phyloP scores from a whole-genome alignment of 2,113 vertebrate species.

The Kobus ellipsiprymnus region DNA sequence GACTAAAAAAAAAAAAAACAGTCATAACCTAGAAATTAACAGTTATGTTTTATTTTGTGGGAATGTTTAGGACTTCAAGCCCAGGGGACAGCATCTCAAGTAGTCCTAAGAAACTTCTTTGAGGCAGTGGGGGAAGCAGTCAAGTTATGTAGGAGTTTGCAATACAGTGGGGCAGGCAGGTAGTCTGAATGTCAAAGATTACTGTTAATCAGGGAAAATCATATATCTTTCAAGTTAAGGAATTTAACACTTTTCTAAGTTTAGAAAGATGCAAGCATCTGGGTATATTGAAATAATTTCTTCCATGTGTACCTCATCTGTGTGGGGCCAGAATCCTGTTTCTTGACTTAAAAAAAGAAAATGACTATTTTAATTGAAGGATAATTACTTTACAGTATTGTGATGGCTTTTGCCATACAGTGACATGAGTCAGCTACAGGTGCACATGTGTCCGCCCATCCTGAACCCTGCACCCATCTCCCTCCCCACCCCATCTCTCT shows the following conservation, averaged over 20 bases:
- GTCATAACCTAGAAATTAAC: not conserved
- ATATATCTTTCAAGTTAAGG: not conserved
- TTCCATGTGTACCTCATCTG: not conserved
- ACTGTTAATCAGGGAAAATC: not conserved
- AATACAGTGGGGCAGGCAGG: not conserved
- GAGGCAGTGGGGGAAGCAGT: not conserved
- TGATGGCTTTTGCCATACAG: not conserved
- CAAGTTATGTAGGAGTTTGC: not conserved
- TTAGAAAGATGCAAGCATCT: not conserved
- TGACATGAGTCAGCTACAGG: not conserved
- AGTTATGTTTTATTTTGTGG: not conserved
- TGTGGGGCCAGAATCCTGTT: not conserved
- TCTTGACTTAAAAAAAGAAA: not conserved
- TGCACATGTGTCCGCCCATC: accelerated
- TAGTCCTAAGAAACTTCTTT: not conserved
- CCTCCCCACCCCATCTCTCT: not conserved
- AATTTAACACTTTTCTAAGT: not conserved
- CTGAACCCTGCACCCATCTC: not conserved
- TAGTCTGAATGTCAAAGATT: not conserved
- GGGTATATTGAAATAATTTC: not conserved
- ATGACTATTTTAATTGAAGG: not conserved
- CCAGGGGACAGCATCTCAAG: not conserved
- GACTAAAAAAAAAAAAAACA: not conserved
- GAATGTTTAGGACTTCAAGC: not conserved
- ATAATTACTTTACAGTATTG: not conserved